These are phyloP conservation scores for Pelodiscus sinensis DNA, from an alignment of 2,113 vertebrate genomes.

Conservation along the genomic window DNA sequence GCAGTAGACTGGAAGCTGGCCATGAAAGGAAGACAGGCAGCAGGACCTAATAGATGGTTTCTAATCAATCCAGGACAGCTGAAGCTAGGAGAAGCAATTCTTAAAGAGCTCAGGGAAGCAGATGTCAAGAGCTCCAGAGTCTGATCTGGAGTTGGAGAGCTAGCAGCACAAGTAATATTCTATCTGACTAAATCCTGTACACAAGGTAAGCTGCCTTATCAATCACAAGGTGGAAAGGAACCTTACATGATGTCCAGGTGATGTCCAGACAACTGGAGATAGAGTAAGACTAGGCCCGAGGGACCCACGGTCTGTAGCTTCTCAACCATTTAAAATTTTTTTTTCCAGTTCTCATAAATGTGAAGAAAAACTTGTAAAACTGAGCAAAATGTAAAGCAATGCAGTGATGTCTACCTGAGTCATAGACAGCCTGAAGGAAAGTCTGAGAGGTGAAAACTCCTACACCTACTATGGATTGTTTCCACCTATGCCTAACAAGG, in stretches of 20 bases:
- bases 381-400: conserved; percentile 53
- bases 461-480: conserved; percentile 3
- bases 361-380: conserved; percentile 29
- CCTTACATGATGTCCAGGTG: background rate
- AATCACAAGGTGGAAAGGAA: background rate
- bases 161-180: background rate
- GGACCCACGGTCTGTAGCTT: background rate
- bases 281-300: conserved; percentile 7
- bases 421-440: conserved; percentile 33
- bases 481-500: conserved; percentile 19
- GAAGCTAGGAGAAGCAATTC: background rate
- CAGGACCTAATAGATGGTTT: background rate
- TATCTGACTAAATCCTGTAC: background rate
- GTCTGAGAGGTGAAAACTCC: conserved; percentile 32
- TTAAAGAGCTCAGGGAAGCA: background rate
- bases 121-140: background rate
- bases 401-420: background rate
- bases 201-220: background rate
- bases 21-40: background rate
- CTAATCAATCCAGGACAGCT: background rate
- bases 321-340: background rate
- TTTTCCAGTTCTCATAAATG: background rate
- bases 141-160: conserved; percentile 15
- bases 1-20: background rate
- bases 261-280: background rate